Evolutionary conservation across 2,888 invertebrate species (phyloP).

Genomic region (Drosophila nigritarsus): DNA sequence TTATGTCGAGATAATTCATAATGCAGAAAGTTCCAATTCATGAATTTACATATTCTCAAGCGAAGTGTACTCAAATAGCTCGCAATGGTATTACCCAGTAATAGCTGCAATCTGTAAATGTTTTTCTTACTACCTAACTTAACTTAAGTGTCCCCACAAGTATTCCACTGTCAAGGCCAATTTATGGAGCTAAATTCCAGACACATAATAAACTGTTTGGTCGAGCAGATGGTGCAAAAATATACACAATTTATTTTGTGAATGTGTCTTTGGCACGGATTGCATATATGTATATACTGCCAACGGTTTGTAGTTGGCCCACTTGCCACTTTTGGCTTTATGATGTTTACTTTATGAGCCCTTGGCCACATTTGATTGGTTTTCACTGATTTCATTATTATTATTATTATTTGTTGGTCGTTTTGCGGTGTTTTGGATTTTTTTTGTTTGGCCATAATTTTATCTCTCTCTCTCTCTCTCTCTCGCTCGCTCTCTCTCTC

Average conservation of each 20-base stretch:
- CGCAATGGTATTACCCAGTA: no score
- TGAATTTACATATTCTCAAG: background rate
- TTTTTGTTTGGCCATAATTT: conserved; percentile 10
- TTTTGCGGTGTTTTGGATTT: conserved; percentile 42
- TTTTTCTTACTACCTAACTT: conserved; percentile 6
- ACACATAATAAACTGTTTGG: conserved; percentile 34
- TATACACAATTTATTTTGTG: conserved; percentile 41
- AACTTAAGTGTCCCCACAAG: conserved; percentile 33
- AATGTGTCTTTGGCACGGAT: conserved; percentile 28
- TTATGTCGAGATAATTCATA: background rate
- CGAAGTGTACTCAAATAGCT: background rate
- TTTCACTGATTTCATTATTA: conserved; percentile 66
- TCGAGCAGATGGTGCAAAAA: conserved; percentile 26
- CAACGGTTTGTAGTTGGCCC: conserved; percentile 27
- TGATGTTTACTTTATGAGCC: conserved; percentile 55
- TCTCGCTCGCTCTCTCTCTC: background rate
- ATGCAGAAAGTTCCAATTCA: background rate
- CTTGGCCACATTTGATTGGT: conserved; percentile 41
- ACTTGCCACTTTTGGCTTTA: conserved; percentile 20
- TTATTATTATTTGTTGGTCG: conserved; percentile 66
- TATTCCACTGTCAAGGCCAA: conserved; percentile 31
- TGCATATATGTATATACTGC: conserved; percentile 3
- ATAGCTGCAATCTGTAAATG: background rate
- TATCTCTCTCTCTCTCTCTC: background rate
- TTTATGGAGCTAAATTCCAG: conserved; percentile 31